phyloP scores from a whole-genome alignment of 2,113 vertebrate species.

The Callorhinus ursinus region DNA sequence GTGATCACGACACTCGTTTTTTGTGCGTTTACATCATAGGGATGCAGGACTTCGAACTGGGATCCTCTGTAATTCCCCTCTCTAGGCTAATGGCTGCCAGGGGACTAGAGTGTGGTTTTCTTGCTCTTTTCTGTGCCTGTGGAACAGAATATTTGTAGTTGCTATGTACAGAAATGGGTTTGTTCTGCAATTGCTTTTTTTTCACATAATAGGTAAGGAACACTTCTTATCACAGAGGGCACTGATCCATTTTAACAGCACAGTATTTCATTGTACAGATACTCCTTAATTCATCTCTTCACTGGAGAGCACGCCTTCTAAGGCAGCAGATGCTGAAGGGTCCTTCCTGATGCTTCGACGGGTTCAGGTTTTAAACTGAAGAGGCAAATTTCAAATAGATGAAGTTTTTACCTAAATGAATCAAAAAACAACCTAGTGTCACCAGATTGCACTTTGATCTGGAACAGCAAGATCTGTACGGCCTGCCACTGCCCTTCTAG shows the following conservation, averaged over 20 bases:
- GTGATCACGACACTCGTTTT: background rate
- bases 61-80: background rate
- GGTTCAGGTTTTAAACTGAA: background rate
- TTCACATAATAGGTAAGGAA: background rate
- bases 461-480: fast-evolving
- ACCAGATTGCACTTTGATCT: background rate
- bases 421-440: too few relatives aligned
- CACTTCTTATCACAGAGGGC: too few relatives aligned
- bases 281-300: background rate
- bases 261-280: background rate
- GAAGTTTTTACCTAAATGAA: background rate
- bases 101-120: background rate
- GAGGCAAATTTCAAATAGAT: background rate
- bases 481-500: background rate
- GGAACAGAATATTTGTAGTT: too few relatives aligned
- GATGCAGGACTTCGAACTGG: background rate
- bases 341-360: background rate
- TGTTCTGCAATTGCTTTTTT: background rate
- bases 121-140: background rate
- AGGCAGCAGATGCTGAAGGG: background rate
- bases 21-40: background rate
- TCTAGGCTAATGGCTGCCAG: background rate
- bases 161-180: background rate
- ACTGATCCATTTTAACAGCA: background rate
- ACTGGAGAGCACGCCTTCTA: background rate